phyloP scores from a whole-genome alignment of 1,140 invertebrate species.

The Microvelia longipes region DNA sequence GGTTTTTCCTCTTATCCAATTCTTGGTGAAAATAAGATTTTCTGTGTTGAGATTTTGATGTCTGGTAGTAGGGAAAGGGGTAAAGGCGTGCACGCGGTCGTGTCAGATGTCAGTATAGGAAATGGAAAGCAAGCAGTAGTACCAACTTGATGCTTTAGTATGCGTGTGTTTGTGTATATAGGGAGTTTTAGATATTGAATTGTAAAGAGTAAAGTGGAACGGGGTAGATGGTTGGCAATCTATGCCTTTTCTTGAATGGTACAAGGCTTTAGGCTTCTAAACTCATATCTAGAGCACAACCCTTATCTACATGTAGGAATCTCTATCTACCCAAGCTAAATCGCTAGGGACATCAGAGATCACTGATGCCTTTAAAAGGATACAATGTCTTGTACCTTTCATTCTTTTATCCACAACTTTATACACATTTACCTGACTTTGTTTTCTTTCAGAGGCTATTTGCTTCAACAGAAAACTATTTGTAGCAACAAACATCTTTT shows the following conservation, averaged over 20 bases:
- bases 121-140: background rate
- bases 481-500: too few species aligned
- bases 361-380: too few species aligned
- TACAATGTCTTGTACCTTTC: too few species aligned
- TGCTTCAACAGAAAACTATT: too few species aligned
- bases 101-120: background rate
- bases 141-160: background rate
- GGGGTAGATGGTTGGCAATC: background rate
- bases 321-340: too few species aligned
- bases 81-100: background rate
- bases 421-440: too few species aligned
- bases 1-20: background rate
- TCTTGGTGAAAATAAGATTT: background rate
- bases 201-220: background rate
- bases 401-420: too few species aligned
- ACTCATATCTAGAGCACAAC: too few species aligned
- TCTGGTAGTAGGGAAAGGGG: background rate
- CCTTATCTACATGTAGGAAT: too few species aligned
- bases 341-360: too few species aligned
- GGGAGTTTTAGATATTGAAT: background rate
- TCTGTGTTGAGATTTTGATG: background rate
- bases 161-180: background rate
- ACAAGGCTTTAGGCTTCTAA: background rate
- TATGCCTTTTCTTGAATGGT: background rate
- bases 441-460: too few species aligned